phyloP scores from a whole-genome alignment of 2,888 invertebrate species.

The Eumerus sabulonum region DNA sequence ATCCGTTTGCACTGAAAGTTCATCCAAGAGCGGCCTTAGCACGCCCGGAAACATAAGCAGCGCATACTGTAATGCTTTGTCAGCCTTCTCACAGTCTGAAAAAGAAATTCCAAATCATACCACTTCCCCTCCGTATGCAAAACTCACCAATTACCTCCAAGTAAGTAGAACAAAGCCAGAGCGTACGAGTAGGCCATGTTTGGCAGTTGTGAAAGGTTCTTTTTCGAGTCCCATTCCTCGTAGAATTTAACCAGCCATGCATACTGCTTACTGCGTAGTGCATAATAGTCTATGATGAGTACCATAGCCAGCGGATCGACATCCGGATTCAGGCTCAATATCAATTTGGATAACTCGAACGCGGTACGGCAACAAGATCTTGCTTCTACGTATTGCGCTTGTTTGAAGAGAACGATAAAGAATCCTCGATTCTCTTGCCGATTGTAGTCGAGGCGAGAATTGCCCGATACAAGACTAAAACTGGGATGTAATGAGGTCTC shows the following conservation, averaged over 20 bases:
- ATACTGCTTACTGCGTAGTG: slow-evolving; percentile 86
- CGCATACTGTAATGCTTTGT: slow-evolving; percentile 86
- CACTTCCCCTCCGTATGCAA: background rate
- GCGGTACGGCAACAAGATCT: slow-evolving; percentile 91
- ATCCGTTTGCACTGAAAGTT: slow-evolving; percentile 87
- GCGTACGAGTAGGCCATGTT: slow-evolving; percentile 92
- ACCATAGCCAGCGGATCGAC: slow-evolving; percentile 88
- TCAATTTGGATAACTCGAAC: slow-evolving; percentile 90
- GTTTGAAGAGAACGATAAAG: slow-evolving; percentile 90
- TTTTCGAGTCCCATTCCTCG: slow-evolving; percentile 81
- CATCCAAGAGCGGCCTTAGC: slow-evolving; percentile 85
- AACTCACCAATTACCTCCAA: slow-evolving; percentile 74
- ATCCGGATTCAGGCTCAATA: slow-evolving; percentile 88
- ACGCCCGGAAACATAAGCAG: slow-evolving; percentile 91
- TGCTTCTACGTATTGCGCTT: slow-evolving; percentile 87
- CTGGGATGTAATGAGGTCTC: slow-evolving; percentile 89
- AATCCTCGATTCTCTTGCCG: slow-evolving; percentile 90
- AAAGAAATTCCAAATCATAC: slow-evolving; percentile 16
- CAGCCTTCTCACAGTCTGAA: slow-evolving; percentile 79
- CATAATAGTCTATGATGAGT: slow-evolving; percentile 90
- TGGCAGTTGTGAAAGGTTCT: slow-evolving; percentile 89
- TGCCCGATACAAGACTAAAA: slow-evolving; percentile 87
- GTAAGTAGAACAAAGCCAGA: slow-evolving; percentile 84
- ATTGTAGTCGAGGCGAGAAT: slow-evolving; percentile 87
- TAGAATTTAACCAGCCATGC: slow-evolving; percentile 84